Percentiles rank a stretch among this genome's conserved stretches.
phyloP scores from a whole-genome alignment of 1,140 invertebrate species.

The Lordiphosa stackelbergi region DNA sequence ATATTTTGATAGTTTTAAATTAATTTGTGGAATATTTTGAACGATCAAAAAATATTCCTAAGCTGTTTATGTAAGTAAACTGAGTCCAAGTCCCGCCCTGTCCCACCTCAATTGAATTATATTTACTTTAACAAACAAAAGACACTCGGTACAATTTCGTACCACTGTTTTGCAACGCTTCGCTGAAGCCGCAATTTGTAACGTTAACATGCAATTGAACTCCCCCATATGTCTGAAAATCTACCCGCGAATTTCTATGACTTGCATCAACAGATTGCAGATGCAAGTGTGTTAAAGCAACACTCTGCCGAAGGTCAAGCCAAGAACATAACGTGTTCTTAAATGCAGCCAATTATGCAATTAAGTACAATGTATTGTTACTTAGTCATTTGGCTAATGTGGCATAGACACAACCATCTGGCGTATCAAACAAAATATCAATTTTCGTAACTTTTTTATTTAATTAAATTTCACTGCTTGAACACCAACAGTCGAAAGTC shows the following conservation, averaged over 20 bases:
- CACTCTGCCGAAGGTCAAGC: constrained; percentile 33
- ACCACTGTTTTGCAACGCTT: too few species aligned
- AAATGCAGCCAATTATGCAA: constrained; percentile 51
- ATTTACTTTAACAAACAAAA: too few species aligned
- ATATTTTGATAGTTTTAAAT: too few species aligned
- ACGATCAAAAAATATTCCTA: too few species aligned
- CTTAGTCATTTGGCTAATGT: constrained; percentile 8
- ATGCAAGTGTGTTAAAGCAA: constrained; percentile 25
- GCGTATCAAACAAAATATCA: constrained; percentile 25
- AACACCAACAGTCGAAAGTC: constrained; percentile 14
- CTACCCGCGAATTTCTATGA: constrained; percentile 1
- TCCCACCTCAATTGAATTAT: too few species aligned
- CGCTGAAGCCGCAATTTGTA: too few species aligned
- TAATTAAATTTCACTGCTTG: constrained; percentile 27
- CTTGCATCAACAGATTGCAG: constrained; percentile 26
- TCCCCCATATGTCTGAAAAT: not conserved
- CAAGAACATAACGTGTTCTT: constrained; percentile 52
- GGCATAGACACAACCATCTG: constrained; percentile 17
- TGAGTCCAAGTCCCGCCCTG: too few species aligned
- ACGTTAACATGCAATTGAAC: too few species aligned
- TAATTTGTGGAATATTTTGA: too few species aligned
- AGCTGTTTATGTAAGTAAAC: too few species aligned
- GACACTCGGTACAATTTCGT: too few species aligned
- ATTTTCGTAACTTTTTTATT: constrained; percentile 11
- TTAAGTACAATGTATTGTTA: constrained; percentile 11